Conservation (phyloP, 2,113 vertebrate genomes). For the Regulus satrapa region DNA sequence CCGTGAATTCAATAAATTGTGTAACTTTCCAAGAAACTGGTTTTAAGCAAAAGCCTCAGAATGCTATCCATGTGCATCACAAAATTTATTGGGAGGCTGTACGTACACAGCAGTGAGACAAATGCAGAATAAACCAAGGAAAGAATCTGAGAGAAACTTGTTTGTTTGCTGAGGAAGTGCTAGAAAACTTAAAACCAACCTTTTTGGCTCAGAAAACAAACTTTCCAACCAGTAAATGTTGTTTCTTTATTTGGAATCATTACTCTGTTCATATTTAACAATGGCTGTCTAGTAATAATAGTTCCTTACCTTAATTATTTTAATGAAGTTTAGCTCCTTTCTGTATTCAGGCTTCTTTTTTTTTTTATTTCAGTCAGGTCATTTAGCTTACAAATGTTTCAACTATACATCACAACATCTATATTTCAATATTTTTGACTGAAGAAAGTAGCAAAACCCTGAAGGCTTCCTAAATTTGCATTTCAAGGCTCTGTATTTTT, state of each 20-base stretch:
- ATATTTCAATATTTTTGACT: neutral
- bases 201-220: neutral
- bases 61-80: neutral
- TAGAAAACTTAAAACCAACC: neutral
- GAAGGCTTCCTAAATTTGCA: neutral
- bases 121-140: neutral
- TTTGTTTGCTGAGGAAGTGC: neutral
- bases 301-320: neutral
- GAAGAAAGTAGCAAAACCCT: neutral
- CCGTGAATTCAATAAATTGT: neutral
- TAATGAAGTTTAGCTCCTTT: neutral
- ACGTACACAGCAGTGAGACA: neutral
- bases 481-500: neutral
- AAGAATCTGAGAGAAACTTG: neutral
- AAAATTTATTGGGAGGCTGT: neutral
- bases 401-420: neutral
- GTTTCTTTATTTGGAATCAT: neutral
- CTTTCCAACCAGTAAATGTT: neutral
- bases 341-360: neutral
- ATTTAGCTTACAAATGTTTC: neutral
- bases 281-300: neutral
- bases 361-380: neutral
- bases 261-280: neutral
- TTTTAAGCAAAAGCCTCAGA: neutral
- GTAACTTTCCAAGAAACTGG: neutral